Percentiles rank a stretch among this genome's conserved stretches.
phyloP scores from a whole-genome alignment of 2,888 invertebrate genomes.

The Leucania comma region DNA sequence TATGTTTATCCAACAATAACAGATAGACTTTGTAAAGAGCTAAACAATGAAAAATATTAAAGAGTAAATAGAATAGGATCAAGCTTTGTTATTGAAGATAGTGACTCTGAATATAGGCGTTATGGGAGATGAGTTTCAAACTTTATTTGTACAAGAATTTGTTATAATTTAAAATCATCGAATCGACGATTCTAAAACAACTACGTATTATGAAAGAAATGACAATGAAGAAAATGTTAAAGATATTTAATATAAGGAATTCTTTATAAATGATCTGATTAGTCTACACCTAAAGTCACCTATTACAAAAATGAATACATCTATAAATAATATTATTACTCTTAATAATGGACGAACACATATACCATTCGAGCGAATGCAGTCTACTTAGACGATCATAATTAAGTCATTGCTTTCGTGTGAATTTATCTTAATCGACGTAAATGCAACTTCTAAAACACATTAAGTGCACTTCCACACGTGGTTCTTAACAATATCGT shows the following conservation, averaged over 20 bases:
- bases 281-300: slow-evolving; percentile 74
- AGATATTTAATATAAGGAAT: slow-evolving; percentile 54
- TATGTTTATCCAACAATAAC: slow-evolving; percentile 85
- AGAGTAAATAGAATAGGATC: slow-evolving; percentile 73
- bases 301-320: slow-evolving; percentile 84
- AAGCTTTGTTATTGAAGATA: slow-evolving; percentile 75
- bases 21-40: slow-evolving; percentile 88
- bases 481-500: slow-evolving; percentile 62
- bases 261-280: slow-evolving; percentile 67
- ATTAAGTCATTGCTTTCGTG: slow-evolving; percentile 86
- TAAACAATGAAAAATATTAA: slow-evolving; percentile 80
- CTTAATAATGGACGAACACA: slow-evolving; percentile 90
- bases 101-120: slow-evolving; percentile 72
- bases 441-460: slow-evolving; percentile 85
- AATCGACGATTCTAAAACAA: slow-evolving; percentile 46
- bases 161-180: slow-evolving; percentile 62
- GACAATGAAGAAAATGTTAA: slow-evolving; percentile 49
- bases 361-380: slow-evolving; percentile 88
- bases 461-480: slow-evolving; percentile 76
- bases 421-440: slow-evolving; percentile 78
- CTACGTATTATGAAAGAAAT: slow-evolving; percentile 54
- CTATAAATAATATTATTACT: slow-evolving; percentile 85
- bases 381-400: slow-evolving; percentile 86
- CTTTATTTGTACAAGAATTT: slow-evolving; percentile 72
- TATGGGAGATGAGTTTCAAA: slow-evolving; percentile 67